These are phyloP conservation scores for Agrilus biguttatus DNA, from an alignment of 2,888 invertebrate species.

Conservation along the genomic window DNA sequence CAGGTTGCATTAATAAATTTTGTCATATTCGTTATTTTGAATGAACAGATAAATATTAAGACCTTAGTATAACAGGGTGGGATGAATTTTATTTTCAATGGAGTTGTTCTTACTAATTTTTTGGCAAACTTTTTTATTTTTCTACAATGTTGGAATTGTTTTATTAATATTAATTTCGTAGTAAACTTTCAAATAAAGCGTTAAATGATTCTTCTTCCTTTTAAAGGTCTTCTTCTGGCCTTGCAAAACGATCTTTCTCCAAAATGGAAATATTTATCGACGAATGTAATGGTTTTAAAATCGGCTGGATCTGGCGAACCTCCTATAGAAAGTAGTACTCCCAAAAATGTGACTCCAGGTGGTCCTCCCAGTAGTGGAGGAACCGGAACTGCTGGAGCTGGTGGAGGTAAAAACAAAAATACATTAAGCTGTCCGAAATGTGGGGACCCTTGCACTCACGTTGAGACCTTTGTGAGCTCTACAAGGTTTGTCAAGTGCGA, in stretches of 20 bases:
- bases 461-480: conserved; percentile 93
- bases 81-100: too few relatives aligned
- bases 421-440: conserved; percentile 90
- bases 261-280: conserved; percentile 15
- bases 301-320: conserved; percentile 21
- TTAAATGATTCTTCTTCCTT: too few relatives aligned
- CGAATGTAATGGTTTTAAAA: conserved; percentile 22
- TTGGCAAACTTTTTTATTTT: too few relatives aligned
- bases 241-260: background rate
- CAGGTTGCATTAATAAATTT: too few relatives aligned
- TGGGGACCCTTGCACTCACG: conserved; percentile 93
- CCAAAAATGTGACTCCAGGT: conserved; percentile 12
- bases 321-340: conserved; percentile 10
- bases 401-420: conserved; percentile 54
- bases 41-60: too few relatives aligned
- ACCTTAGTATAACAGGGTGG: too few relatives aligned
- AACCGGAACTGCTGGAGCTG: conserved; percentile 22
- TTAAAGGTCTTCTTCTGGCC: too few relatives aligned
- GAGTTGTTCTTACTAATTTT: too few relatives aligned
- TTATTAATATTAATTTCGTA: too few relatives aligned
- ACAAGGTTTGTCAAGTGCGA: conserved; percentile 96
- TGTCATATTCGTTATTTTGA: too few relatives aligned
- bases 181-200: too few relatives aligned
- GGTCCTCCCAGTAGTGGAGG: conserved; percentile 7
- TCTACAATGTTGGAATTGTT: too few relatives aligned